Percentiles rank a stretch among this genome's conserved stretches.
These are phyloP conservation scores for Itoplectis maculator DNA, from an alignment of 2,888 invertebrate species.

Conservation along the genomic window DNA sequence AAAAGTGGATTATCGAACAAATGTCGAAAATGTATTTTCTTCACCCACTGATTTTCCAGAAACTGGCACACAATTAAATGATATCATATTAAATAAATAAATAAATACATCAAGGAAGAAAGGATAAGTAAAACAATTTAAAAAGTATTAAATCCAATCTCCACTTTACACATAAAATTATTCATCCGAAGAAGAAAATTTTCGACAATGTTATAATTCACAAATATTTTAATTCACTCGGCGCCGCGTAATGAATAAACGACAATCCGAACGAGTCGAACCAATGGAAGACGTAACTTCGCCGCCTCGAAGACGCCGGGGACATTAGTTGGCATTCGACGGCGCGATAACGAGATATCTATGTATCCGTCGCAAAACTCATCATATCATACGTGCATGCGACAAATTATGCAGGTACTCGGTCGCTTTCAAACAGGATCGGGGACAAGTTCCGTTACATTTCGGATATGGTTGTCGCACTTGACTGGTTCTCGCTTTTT, in stretches of 20 bases:
- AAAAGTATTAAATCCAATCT: too few species aligned
- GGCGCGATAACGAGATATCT: constrained; percentile 59
- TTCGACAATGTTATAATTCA: too few species aligned
- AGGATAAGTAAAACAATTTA: too few species aligned
- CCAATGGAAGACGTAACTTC: constrained; percentile 54
- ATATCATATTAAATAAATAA: too few species aligned
- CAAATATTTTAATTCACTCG: too few species aligned
- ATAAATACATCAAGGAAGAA: too few species aligned
- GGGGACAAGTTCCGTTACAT: constrained; percentile 64
- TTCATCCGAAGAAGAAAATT: too few species aligned
- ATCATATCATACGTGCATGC: constrained; percentile 53
- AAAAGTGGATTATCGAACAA: too few species aligned
- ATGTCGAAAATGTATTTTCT: too few species aligned
- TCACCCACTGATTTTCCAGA: too few species aligned
- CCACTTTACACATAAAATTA: too few species aligned
- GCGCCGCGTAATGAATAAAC: constrained; percentile 14
- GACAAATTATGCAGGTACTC: constrained; percentile 65
- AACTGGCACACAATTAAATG: too few species aligned
- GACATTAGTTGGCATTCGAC: constrained; percentile 31
- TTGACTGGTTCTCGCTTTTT: constrained; percentile 61
- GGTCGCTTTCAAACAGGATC: constrained; percentile 64
- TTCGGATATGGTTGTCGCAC: constrained; percentile 64
- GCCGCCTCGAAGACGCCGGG: constrained; percentile 39
- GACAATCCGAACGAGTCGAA: constrained; percentile 36
- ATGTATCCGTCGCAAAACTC: constrained; percentile 59